These are phyloP conservation scores for Archilochus colubris DNA, from an alignment of 2,113 vertebrate genomes.

Conservation along the genomic window DNA sequence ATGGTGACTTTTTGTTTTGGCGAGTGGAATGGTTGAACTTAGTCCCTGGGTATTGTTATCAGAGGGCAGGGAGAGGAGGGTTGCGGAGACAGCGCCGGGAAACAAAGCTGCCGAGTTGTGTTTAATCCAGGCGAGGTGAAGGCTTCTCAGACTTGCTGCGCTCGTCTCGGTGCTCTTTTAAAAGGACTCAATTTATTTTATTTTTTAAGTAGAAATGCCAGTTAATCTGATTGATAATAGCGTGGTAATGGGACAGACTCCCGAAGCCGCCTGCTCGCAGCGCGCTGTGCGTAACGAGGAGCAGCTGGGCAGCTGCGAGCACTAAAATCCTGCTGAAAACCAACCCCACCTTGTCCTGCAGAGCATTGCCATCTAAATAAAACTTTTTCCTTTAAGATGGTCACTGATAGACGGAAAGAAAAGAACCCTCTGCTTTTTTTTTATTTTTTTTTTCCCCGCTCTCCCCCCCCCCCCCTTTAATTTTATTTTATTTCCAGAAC, in stretches of 20 bases:
- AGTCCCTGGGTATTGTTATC: constrained; percentile 10
- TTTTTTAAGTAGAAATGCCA: constrained; percentile 45
- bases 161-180: constrained; percentile 9
- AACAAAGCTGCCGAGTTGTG: constrained; percentile 42
- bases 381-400: constrained; percentile 13
- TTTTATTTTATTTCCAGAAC: constrained; percentile 46
- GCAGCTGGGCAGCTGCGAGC: constrained; percentile 10
- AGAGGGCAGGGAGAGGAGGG: constrained; percentile 17
- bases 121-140: constrained; percentile 26
- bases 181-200: neutral
- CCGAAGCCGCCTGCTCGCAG: constrained; percentile 38
- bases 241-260: constrained; percentile 56
- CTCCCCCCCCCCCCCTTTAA: rapidly evolving
- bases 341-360: neutral
- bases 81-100: constrained; percentile 37
- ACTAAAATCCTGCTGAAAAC: constrained; percentile 1
- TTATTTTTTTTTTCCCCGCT: no score
- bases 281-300: neutral
- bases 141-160: constrained; percentile 18
- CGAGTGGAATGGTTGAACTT: constrained; percentile 25
- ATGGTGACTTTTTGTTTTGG: constrained; percentile 35
- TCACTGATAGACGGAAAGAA: neutral
- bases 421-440: constrained; percentile 8
- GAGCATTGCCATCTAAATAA: neutral
- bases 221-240: constrained; percentile 75